phyloP scores from a whole-genome alignment of 2,113 vertebrate species.

The Perccottus glenii region DNA sequence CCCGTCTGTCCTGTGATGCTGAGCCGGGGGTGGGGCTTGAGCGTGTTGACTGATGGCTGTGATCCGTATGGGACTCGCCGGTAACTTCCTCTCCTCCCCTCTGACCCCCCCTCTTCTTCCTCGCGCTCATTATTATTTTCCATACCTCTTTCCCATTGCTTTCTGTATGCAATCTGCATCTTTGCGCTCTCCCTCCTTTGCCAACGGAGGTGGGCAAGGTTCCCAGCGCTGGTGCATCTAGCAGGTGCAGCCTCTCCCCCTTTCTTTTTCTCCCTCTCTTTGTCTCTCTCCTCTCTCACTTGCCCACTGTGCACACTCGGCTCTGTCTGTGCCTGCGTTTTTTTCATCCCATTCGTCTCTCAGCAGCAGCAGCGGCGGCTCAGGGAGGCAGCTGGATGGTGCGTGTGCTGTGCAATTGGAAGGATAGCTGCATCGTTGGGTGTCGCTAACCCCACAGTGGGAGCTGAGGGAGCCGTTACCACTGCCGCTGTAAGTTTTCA shows the following conservation, averaged over 20 bases:
- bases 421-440: slow-evolving; percentile 55
- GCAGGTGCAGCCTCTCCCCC: slow-evolving; percentile 77
- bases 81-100: slow-evolving; percentile 47
- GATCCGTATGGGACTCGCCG: slow-evolving; percentile 51
- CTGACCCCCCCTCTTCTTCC: slow-evolving; percentile 22
- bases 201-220: slow-evolving; percentile 68
- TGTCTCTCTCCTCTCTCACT: slow-evolving; percentile 51
- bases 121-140: slow-evolving; percentile 60
- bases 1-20: slow-evolving; percentile 3
- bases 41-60: slow-evolving; percentile 54
- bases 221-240: slow-evolving; percentile 72
- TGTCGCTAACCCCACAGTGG: slow-evolving; percentile 28
- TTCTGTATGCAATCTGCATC: slow-evolving; percentile 62
- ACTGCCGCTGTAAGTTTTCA: slow-evolving; percentile 42
- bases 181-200: slow-evolving; percentile 47
- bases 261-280: slow-evolving; percentile 68
- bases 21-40: slow-evolving; percentile 38
- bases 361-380: slow-evolving; percentile 63
- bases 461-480: slow-evolving; percentile 18
- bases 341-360: slow-evolving; percentile 66
- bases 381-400: slow-evolving; percentile 61
- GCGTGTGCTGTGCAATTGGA: slow-evolving; percentile 46
- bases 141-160: slow-evolving; percentile 16
- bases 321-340: slow-evolving; percentile 47
- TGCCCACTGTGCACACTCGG: slow-evolving; percentile 51